These are phyloP conservation scores for Amazona guildingii DNA, from an alignment of 2,113 vertebrate genomes.

Conservation along the genomic window DNA sequence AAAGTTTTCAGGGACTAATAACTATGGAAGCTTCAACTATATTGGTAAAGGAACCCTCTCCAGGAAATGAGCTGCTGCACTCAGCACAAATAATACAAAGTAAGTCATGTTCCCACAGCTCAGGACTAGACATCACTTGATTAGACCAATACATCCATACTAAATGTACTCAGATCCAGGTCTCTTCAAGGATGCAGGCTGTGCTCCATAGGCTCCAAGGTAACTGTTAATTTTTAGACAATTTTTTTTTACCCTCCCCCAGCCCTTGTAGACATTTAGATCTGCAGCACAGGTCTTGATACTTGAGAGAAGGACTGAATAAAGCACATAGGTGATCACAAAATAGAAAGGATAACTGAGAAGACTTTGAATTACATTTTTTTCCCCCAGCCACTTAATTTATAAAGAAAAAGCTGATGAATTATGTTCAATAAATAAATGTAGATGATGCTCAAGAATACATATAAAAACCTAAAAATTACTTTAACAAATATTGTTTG, in stretches of 20 bases:
- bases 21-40: not conserved
- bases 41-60: not conserved
- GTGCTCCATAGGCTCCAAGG: not conserved
- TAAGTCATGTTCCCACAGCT: not conserved
- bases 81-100: not conserved
- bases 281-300: too few relatives aligned
- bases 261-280: too few relatives aligned
- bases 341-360: not conserved
- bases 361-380: not conserved
- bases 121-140: not conserved
- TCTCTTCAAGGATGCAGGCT: not conserved
- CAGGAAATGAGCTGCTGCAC: not conserved
- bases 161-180: not conserved
- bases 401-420: not conserved
- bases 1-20: not conserved
- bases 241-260: not conserved
- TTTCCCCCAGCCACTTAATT: not conserved
- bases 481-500: not conserved
- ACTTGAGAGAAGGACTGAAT: not conserved
- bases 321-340: not conserved
- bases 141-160: not conserved
- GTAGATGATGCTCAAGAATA: not conserved
- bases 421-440: not conserved
- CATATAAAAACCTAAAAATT: not conserved
- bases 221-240: not conserved